These are phyloP conservation scores for Anadara kagoshimensis DNA, from an alignment of 1,140 invertebrate species.

Conservation along the genomic window DNA sequence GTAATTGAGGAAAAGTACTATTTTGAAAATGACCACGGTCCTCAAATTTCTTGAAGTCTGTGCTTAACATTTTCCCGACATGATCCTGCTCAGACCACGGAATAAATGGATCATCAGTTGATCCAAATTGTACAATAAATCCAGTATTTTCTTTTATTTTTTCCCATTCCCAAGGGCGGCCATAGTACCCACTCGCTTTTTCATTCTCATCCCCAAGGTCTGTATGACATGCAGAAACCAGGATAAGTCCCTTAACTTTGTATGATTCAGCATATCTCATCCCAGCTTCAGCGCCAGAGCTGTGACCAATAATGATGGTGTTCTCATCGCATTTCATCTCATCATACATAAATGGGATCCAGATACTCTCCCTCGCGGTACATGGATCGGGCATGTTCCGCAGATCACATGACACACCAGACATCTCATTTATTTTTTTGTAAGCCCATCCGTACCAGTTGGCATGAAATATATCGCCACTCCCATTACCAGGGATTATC, in stretches of 20 bases:
- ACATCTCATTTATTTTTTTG: conserved; percentile 47
- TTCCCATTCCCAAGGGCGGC: conserved; percentile 66
- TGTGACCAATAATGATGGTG: conserved; percentile 70
- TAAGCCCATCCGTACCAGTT: conserved; percentile 71
- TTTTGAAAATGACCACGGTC: conserved; percentile 68
- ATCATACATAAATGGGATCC: conserved; percentile 70
- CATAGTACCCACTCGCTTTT: conserved; percentile 66
- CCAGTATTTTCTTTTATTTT: conserved; percentile 55
- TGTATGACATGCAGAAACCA: conserved; percentile 66
- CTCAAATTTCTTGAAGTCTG: conserved; percentile 56
- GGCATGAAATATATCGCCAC: conserved; percentile 53
- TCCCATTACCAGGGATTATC: conserved; percentile 68
- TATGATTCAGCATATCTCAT: conserved; percentile 68
- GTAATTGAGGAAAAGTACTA: conserved; percentile 60
- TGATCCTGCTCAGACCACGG: conserved; percentile 63
- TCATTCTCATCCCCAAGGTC: conserved; percentile 65
- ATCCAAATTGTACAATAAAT: conserved; percentile 68
- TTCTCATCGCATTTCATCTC: conserved; percentile 64
- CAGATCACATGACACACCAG: conserved; percentile 47
- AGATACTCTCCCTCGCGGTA: conserved; percentile 56
- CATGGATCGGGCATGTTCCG: conserved; percentile 68
- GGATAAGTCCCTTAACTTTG: conserved; percentile 64
- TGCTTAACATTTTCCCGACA: conserved; percentile 52
- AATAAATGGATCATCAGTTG: conserved; percentile 68
- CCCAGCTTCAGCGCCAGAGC: conserved; percentile 68